Conservation (phyloP, 2,113 vertebrate genomes). For the Phyllostomus hastatus region DNA sequence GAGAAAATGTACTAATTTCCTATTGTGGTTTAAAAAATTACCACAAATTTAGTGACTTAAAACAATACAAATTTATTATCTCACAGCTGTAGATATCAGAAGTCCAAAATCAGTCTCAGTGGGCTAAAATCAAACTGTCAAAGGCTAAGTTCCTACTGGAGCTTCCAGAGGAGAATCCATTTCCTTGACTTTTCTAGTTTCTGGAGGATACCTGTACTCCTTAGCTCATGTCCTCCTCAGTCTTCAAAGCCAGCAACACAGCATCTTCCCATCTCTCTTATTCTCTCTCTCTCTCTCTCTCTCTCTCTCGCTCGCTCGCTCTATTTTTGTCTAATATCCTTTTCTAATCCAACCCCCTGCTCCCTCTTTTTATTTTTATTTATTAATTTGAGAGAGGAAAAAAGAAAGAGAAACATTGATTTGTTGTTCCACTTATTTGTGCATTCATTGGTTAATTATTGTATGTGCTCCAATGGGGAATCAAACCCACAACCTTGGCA, state of each 20-base stretch:
- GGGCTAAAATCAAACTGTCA: not conserved
- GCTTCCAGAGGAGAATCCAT: not conserved
- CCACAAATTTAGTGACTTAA: not conserved
- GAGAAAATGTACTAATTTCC: not conserved
- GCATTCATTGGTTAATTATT: no score
- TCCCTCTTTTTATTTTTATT: no score
- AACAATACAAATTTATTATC: not conserved
- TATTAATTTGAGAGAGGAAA: no score
- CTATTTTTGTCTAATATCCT: not conserved
- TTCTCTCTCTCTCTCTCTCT: not conserved
- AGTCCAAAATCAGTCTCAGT: not conserved
- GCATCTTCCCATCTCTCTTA: no score
- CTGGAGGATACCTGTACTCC: not conserved
- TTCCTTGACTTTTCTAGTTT: not conserved
- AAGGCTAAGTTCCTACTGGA: not conserved
- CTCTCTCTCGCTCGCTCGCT: not conserved
- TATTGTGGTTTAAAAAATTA: not conserved
- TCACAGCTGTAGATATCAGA: not conserved
- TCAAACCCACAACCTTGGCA: no score
- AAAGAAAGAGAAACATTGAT: no score
- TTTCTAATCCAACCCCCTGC: not conserved
- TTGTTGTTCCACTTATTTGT: no score
- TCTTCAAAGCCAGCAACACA: not conserved
- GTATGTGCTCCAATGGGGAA: no score
- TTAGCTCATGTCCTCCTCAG: not conserved